These are phyloP conservation scores for Chelonus formosanus DNA, from an alignment of 2,888 invertebrate genomes.

Conservation along the genomic window DNA sequence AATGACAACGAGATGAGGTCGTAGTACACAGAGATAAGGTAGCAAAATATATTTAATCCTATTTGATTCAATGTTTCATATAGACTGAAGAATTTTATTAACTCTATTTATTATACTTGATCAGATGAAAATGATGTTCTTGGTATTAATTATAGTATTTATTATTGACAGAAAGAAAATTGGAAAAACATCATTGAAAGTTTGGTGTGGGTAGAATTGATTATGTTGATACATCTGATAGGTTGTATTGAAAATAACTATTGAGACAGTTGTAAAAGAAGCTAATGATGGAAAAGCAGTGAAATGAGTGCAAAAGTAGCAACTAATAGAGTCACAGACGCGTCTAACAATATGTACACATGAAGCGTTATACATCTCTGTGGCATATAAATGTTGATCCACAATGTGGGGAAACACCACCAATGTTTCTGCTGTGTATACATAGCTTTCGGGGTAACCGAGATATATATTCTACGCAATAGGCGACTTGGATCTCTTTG, in stretches of 20 bases:
- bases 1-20: neutral
- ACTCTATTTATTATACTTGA: too few relatives aligned
- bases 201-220: too few relatives aligned
- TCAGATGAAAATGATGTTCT: too few relatives aligned
- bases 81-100: neutral
- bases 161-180: too few relatives aligned
- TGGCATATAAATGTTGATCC: conserved; percentile 35
- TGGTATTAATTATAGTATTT: too few relatives aligned
- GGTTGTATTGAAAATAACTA: too few relatives aligned
- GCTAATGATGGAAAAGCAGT: neutral
- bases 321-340: neutral
- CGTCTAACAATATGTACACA: conserved; percentile 16
- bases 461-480: conserved; percentile 50
- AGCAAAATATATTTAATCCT: neutral
- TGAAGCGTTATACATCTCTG: conserved; percentile 1
- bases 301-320: neutral
- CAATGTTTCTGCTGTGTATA: conserved; percentile 36
- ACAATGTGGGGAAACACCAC: conserved; percentile 29
- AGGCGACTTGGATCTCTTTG: conserved; percentile 38
- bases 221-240: too few relatives aligned
- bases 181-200: too few relatives aligned
- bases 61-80: conserved; percentile 1
- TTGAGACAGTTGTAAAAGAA: too few relatives aligned
- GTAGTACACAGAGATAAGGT: neutral
- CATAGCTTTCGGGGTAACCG: conserved; percentile 47